Evolutionary conservation across 2,113 vertebrate species (phyloP).

Genomic region (Hyperopisus bebe): DNA sequence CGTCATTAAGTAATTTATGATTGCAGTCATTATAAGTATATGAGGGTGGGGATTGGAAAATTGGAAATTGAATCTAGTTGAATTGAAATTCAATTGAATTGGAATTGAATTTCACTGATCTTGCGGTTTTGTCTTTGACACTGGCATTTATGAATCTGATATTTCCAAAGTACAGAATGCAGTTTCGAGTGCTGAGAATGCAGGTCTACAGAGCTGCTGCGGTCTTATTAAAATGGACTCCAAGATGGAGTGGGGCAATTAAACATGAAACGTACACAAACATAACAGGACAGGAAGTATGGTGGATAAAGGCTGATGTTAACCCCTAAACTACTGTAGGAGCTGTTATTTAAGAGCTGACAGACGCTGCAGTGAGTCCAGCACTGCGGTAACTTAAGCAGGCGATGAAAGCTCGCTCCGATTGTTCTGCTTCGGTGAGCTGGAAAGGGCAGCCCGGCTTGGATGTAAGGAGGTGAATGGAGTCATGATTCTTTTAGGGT

Average conservation of each 20-base stretch:
- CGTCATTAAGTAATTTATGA: neutral
- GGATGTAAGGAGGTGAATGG: neutral
- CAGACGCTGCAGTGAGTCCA: neutral
- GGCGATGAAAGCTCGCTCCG: neutral
- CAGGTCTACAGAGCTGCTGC: neutral
- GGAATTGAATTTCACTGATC: neutral
- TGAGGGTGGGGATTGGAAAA: neutral
- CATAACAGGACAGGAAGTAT: neutral
- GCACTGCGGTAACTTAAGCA: neutral
- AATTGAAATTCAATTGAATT: too few relatives aligned
- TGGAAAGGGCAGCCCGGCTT: neutral
- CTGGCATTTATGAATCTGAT: neutral
- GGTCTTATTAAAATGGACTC: neutral
- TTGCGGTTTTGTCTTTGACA: neutral
- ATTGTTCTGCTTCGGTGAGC: neutral
- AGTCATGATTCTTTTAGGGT: neutral
- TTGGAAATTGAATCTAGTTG: neutral
- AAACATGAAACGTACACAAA: neutral
- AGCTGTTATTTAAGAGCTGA: neutral
- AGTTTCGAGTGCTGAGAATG: neutral
- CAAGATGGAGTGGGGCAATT: neutral
- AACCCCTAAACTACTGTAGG: neutral
- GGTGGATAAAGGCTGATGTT: neutral
- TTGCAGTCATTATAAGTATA: neutral
- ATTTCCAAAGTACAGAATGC: neutral